Evolutionary conservation across 2,113 vertebrate species (phyloP).

Genomic region (Podocnemis expansa): DNA sequence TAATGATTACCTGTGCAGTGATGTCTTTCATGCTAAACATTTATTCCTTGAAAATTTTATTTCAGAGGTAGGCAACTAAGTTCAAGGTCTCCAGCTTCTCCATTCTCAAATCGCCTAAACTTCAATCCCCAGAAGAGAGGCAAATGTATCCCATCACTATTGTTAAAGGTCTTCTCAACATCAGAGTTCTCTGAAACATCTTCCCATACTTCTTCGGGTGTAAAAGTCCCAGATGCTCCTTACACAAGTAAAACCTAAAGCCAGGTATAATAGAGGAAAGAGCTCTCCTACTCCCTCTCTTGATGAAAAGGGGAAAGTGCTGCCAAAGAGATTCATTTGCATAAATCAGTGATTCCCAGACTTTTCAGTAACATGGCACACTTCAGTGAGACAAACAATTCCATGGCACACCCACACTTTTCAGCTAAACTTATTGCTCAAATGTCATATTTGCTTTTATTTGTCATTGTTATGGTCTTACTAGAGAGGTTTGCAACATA

Average conservation of each 20-base stretch:
- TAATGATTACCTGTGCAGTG: not conserved
- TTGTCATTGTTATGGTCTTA: too few relatives aligned
- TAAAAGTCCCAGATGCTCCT: not conserved
- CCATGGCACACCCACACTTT: too few relatives aligned
- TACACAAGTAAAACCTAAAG: not conserved
- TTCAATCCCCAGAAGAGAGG: not conserved
- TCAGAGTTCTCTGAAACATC: not conserved
- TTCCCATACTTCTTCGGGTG: constrained; percentile 4
- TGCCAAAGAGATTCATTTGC: not conserved
- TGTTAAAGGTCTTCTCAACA: not conserved
- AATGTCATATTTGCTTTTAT: too few relatives aligned
- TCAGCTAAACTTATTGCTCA: too few relatives aligned
- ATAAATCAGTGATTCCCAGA: too few relatives aligned
- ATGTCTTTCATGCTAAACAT: not conserved
- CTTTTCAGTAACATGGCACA: too few relatives aligned
- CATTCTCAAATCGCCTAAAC: not conserved
- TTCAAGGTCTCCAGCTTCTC: not conserved
- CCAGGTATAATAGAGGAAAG: not conserved
- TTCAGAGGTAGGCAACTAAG: not conserved
- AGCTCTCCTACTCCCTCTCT: not conserved
- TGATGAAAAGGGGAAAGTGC: not conserved
- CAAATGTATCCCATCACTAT: not conserved
- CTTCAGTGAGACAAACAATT: too few relatives aligned
- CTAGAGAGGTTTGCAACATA: too few relatives aligned
- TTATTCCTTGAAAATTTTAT: not conserved